phyloP scores from a whole-genome alignment of 2,797 vertebrate genomes.

The Catamblyrhynchus diadema region DNA sequence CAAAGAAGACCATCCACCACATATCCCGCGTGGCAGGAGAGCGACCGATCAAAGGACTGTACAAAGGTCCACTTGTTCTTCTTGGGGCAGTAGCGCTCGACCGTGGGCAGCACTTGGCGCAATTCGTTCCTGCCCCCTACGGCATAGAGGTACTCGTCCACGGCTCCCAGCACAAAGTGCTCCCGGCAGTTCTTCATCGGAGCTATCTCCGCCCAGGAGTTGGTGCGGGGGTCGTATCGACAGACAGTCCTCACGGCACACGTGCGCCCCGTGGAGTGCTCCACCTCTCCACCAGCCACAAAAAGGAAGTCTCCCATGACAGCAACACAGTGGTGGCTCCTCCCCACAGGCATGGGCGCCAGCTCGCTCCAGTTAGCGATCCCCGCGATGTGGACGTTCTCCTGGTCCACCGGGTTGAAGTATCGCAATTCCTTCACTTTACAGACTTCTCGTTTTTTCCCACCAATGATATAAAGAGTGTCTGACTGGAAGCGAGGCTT shows the following conservation, averaged over 20 bases:
- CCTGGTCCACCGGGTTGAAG: conserved; percentile 89
- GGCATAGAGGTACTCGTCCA: conserved; percentile 90
- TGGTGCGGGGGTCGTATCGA: conserved; percentile 88
- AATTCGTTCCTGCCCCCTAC: conserved; percentile 93
- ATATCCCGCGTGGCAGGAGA: conserved; percentile 95
- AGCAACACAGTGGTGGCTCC: conserved; percentile 93
- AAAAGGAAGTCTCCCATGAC: conserved; percentile 96
- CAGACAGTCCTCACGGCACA: conserved; percentile 92
- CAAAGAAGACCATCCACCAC: conserved; percentile 93
- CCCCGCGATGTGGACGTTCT: conserved; percentile 84
- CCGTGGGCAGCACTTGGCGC: conserved; percentile 92
- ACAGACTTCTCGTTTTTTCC: conserved; percentile 91
- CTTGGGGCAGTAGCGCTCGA: conserved; percentile 94
- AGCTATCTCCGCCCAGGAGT: conserved; percentile 93
- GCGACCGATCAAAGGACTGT: conserved; percentile 92
- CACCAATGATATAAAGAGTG: conserved; percentile 90
- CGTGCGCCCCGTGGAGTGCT: conserved; percentile 87
- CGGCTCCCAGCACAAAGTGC: conserved; percentile 91
- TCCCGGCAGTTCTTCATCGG: conserved; percentile 97
- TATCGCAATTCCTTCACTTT: conserved; percentile 90
- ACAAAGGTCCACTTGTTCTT: conserved; percentile 97
- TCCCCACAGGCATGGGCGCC: conserved; percentile 88
- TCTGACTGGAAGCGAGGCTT: conserved; percentile 90
- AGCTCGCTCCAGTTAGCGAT: conserved; percentile 94
- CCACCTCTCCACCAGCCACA: conserved; percentile 91